Percentiles rank a stretch among this genome's conserved stretches.
Evolutionary conservation across 2,888 invertebrate genomes (phyloP).

Genomic region (Eudasyphora cyanicolor): DNA sequence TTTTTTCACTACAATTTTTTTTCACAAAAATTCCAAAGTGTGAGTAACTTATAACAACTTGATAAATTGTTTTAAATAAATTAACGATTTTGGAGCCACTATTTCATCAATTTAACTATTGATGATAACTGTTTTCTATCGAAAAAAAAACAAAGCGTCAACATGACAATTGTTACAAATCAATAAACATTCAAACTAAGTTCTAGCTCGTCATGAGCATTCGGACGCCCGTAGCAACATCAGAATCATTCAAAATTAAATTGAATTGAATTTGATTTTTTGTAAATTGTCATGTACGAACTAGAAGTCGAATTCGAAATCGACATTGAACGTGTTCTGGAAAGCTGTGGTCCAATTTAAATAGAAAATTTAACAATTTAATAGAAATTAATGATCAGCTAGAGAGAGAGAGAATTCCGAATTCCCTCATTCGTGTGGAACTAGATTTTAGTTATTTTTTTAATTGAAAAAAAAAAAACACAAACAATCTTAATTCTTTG

Average conservation of each 20-base stretch:
- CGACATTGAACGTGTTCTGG: slow-evolving; percentile 5
- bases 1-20: too few relatives aligned
- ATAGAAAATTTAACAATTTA: neutral
- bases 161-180: neutral
- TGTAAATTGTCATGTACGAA: slow-evolving; percentile 54
- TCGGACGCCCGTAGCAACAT: too few relatives aligned
- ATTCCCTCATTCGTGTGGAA: neutral
- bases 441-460: neutral
- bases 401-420: slow-evolving; percentile 6
- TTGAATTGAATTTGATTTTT: slow-evolving; percentile 54
- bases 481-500: neutral
- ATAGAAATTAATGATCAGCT: slow-evolving; percentile 11
- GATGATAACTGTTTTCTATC: too few relatives aligned
- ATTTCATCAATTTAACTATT: too few relatives aligned
- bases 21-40: too few relatives aligned
- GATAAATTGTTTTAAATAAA: too few relatives aligned
- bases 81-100: too few relatives aligned
- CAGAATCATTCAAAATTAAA: neutral
- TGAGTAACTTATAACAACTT: too few relatives aligned
- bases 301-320: neutral
- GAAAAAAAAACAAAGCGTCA: too few relatives aligned
- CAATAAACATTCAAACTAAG: neutral
- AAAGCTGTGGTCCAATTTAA: neutral
- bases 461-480: too few relatives aligned
- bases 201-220: neutral